Conservation (phyloP, 2,797 vertebrate genomes). For the Enteromius thamalakanensis region DNA sequence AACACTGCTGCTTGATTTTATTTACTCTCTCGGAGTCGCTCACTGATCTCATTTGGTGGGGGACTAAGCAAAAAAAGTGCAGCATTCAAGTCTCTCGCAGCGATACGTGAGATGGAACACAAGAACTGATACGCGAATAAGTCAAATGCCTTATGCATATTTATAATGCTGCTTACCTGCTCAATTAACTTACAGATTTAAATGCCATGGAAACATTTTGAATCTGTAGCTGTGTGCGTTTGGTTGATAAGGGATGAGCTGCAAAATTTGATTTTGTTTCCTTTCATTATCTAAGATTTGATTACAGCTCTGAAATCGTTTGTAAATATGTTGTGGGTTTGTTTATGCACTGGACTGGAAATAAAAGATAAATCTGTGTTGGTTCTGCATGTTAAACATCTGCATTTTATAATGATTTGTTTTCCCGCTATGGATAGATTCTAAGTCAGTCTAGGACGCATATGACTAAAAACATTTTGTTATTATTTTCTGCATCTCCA, state of each 20-base stretch:
- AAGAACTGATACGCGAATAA: conserved; percentile 45
- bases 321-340: conserved; percentile 21
- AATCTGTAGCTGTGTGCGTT: conserved; percentile 50
- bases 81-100: conserved; percentile 27
- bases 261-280: conserved; percentile 23
- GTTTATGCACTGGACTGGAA: conserved; percentile 14
- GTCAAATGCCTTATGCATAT: conserved; percentile 66
- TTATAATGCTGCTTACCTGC: conserved; percentile 56
- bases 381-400: background rate
- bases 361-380: background rate
- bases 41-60: conserved; percentile 32
- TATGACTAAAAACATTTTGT: background rate
- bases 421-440: background rate
- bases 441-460: background rate
- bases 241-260: conserved; percentile 50
- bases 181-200: conserved; percentile 64
- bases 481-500: conserved; percentile 1
- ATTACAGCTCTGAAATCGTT: conserved; percentile 51
- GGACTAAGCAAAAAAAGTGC: conserved; percentile 37
- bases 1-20: background rate
- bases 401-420: conserved; percentile 5
- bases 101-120: conserved; percentile 29
- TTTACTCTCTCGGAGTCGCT: conserved; percentile 33
- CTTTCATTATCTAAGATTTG: conserved; percentile 45
- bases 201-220: conserved; percentile 62